These are phyloP conservation scores for Parnassius mnemosyne DNA, from an alignment of 2,888 invertebrate species.

Conservation along the genomic window DNA sequence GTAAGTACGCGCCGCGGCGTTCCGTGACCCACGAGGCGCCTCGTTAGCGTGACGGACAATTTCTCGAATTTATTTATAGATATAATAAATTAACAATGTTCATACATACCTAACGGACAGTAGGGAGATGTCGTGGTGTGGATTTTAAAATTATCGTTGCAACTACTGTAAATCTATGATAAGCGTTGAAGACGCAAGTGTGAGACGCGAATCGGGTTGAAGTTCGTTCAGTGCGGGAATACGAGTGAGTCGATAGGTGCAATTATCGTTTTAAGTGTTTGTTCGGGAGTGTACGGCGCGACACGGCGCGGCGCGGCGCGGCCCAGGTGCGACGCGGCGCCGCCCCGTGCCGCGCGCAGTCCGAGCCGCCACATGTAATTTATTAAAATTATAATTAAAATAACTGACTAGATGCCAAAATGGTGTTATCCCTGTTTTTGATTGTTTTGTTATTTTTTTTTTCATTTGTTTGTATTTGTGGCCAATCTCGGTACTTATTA, in stretches of 20 bases:
- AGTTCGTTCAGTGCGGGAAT: slow-evolving; percentile 63
- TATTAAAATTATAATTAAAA: slow-evolving; percentile 58
- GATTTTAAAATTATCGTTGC: slow-evolving; percentile 60
- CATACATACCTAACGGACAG: slow-evolving; percentile 65
- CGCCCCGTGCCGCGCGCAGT: slow-evolving; percentile 17
- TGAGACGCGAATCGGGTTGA: slow-evolving; percentile 71
- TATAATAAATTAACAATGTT: slow-evolving; percentile 73
- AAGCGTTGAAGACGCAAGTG: slow-evolving; percentile 67
- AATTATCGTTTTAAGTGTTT: slow-evolving; percentile 72
- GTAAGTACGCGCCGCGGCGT: slow-evolving; percentile 38
- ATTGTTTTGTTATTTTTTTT: slow-evolving; percentile 73
- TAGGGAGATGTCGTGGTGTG: slow-evolving; percentile 72
- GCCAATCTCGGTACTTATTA: slow-evolving; percentile 79
- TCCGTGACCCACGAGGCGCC: slow-evolving; percentile 41
- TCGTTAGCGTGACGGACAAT: slow-evolving; percentile 71
- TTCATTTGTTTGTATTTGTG: slow-evolving; percentile 77
- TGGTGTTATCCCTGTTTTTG: slow-evolving; percentile 79
- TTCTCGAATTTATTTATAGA: slow-evolving; percentile 81
- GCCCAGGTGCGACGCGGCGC: slow-evolving; percentile 10
- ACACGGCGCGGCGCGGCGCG: slow-evolving; percentile 36
- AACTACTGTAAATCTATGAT: slow-evolving; percentile 71
- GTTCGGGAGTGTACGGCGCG: slow-evolving; percentile 27
- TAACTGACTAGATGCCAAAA: slow-evolving; percentile 78
- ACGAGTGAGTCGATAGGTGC: slow-evolving; percentile 78
- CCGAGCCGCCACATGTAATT: slow-evolving; percentile 52